Percentiles rank a stretch among this genome's conserved stretches.
These are phyloP conservation scores for Centropristis striata DNA, from an alignment of 2,113 vertebrate genomes.

Conservation along the genomic window DNA sequence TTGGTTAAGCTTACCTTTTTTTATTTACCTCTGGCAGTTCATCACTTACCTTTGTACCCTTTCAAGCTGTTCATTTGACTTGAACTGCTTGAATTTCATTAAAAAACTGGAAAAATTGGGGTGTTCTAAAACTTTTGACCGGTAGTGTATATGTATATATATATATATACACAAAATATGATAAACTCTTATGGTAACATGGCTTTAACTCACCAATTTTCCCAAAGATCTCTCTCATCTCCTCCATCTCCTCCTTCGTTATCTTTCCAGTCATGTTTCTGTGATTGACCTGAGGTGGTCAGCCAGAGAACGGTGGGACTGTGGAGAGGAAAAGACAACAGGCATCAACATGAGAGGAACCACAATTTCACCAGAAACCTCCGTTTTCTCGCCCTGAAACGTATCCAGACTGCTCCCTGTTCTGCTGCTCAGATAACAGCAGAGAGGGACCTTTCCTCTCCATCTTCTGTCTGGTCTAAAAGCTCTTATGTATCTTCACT, in stretches of 20 bases:
- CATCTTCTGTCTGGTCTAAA: conserved; percentile 10
- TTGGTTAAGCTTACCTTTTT: no score
- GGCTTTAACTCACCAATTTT: conserved; percentile 91
- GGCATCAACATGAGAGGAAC: neutral
- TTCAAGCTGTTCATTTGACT: no score
- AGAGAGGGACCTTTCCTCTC: conserved; percentile 3
- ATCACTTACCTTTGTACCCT: no score
- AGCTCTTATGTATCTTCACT: neutral
- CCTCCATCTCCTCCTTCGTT: conserved; percentile 95
- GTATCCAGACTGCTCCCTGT: conserved; percentile 6
- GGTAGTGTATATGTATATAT: no score
- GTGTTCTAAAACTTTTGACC: no score
- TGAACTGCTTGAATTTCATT: no score
- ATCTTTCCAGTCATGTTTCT: conserved; percentile 93
- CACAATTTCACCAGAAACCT: neutral
- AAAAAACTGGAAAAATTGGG: no score
- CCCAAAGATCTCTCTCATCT: conserved; percentile 92
- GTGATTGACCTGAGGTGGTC: conserved; percentile 78
- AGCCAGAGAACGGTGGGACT: conserved; percentile 70
- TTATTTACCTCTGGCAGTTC: no score
- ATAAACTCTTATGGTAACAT: neutral
- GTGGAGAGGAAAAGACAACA: conserved; percentile 26
- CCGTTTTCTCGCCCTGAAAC: conserved; percentile 7
- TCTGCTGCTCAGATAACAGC: neutral
- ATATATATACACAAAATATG: no score